Conservation (phyloP, 2,113 vertebrate species). For the Antechinus flavipes region DNA sequence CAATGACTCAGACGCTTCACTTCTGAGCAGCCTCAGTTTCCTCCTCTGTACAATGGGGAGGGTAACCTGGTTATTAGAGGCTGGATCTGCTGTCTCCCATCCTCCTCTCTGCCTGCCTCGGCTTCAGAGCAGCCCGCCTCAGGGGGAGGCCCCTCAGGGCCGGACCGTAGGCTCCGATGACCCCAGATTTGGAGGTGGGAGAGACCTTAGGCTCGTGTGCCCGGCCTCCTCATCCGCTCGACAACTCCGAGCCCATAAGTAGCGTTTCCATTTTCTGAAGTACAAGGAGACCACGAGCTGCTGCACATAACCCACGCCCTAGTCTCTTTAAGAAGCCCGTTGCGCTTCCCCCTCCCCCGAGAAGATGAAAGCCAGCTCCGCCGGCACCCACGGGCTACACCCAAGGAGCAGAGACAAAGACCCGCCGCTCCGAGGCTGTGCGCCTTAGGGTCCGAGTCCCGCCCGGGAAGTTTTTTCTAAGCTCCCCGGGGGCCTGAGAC, state of each 20-base stretch:
- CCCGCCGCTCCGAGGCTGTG: no score
- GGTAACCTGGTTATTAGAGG: background rate
- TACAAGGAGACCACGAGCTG: background rate
- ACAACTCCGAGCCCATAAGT: background rate
- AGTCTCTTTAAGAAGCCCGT: background rate
- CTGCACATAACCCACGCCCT: background rate
- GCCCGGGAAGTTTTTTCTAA: background rate
- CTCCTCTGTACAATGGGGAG: background rate
- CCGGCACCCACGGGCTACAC: background rate
- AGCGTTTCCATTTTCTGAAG: background rate
- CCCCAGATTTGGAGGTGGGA: background rate
- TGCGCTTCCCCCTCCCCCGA: fast-evolving
- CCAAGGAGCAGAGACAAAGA: background rate
- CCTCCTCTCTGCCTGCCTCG: background rate
- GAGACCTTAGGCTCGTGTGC: no score
- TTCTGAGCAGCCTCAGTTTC: background rate
- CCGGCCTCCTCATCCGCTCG: no score
- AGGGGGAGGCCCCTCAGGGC: background rate
- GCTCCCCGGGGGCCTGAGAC: background rate
- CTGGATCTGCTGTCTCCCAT: background rate
- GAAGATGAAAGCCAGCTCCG: background rate
- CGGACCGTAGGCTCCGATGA: no score
- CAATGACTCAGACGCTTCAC: background rate
- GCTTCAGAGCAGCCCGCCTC: background rate
- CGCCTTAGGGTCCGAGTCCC: background rate